Evolutionary conservation across 2,113 vertebrate species (phyloP), one percentile per base, ranked within the genome.

Genomic region (Gnathonemus echidnorhynchus): DNA sequence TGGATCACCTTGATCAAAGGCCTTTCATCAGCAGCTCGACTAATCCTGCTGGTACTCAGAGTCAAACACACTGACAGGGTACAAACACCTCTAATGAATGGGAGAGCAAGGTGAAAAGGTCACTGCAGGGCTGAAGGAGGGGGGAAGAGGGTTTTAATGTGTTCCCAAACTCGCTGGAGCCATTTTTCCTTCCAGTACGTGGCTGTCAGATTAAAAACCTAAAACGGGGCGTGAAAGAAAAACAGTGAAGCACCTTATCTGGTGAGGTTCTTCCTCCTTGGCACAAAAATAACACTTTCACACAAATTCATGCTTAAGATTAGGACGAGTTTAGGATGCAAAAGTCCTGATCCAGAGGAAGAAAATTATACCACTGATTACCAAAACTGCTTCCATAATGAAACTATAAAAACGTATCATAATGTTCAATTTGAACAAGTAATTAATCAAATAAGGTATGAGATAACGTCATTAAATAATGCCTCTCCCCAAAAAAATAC

Each of bases 171-270:
- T 90, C 70, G 49, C 84, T 88, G 27, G 66, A 92, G 92, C 58
- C 91, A 88, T 86, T 89, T 92, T 90, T 92, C 92, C 85, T 88
- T 90, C 83, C 92, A 91, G 91, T 94, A 93, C 92, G 93, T 94
- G 94, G 91, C 93, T 93, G 93, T 95, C 95, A 94, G 95, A 95
- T 95, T 95, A 94, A 93, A 93, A 90, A 92, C 94, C 94, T 94
- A 94, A 93, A 93, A 93, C 91, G 93, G 66, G 90, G 92, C 92
- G 92, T 90, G 90, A 94, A 95, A 93, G 94, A 91, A 93, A 96
- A 94, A 95, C 95, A 93, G 92, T 92, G 92, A 95, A 95, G 92
- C 92, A 94, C 91, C 91, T 95, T 95, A 95, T 94, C 94, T 48
- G 83, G 2, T n/a, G 11, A 21, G 39, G 21, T 24, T 45, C 7